phyloP scores from a whole-genome alignment of 2,113 vertebrate genomes.

The Melospiza georgiana region DNA sequence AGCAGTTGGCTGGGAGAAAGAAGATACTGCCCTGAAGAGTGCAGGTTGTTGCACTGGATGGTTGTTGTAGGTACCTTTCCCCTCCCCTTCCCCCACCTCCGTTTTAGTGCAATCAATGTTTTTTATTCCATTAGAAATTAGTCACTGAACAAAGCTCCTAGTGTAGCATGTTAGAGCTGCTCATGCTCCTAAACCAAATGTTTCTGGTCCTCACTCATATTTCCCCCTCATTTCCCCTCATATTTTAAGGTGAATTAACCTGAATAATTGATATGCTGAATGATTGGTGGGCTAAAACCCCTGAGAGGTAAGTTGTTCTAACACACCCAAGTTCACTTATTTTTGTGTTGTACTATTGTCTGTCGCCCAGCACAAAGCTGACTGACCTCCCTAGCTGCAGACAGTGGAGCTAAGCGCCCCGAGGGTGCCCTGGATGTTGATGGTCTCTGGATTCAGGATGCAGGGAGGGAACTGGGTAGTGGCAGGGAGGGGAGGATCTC shows the following conservation, averaged over 20 bases:
- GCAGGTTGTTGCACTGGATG: neutral
- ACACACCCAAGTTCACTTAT: neutral
- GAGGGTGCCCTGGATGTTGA: neutral
- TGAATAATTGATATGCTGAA: neutral
- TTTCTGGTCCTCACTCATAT: neutral
- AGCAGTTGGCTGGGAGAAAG: neutral
- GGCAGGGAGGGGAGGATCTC: accelerated
- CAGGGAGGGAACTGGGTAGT: neutral
- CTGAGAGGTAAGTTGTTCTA: neutral
- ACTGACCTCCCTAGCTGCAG: too few relatives aligned
- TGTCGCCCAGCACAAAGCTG: neutral
- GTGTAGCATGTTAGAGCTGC: neutral
- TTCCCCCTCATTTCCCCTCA: neutral
- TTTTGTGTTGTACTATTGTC: neutral
- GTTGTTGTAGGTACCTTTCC: neutral
- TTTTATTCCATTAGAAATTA: neutral
- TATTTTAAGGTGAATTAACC: neutral
- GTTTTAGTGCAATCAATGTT: neutral
- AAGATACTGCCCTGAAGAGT: neutral
- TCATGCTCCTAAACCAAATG: neutral
- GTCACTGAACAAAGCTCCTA: neutral
- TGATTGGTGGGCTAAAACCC: neutral
- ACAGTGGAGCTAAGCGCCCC: accelerated
- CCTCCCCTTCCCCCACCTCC: neutral
- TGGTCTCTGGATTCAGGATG: neutral